A percentile compares a stretch with the other conserved stretches of the same genome.
Conservation (phyloP, 2,888 invertebrate species). For the Synanthedon formicaeformis region DNA sequence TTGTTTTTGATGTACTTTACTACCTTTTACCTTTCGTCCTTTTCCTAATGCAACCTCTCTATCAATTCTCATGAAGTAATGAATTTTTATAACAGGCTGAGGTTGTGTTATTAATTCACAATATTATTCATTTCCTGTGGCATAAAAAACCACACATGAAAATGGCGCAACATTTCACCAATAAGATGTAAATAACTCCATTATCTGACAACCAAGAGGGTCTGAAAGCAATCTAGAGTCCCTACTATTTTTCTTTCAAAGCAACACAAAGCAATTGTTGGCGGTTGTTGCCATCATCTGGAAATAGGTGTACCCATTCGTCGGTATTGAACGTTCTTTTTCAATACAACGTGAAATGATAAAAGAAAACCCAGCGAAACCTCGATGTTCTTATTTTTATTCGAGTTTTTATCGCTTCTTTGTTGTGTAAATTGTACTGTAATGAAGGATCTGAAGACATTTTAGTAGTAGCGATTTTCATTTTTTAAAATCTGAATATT, state of each 20-base stretch:
- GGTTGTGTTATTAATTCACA: no score
- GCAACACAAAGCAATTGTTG: conserved; percentile 53
- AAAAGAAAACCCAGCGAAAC: conserved; percentile 9
- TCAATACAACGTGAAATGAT: conserved; percentile 16
- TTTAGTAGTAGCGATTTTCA: no score
- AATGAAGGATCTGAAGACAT: background rate
- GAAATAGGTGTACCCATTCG: conserved; percentile 34
- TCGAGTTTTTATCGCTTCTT: background rate
- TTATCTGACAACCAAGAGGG: conserved; percentile 31
- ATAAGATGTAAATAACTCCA: conserved; percentile 48
- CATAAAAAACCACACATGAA: background rate
- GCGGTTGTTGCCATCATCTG: conserved; percentile 41
- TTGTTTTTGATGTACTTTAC: no score
- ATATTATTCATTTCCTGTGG: no score
- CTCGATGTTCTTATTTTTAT: conserved; percentile 2
- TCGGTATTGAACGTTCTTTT: conserved; percentile 21
- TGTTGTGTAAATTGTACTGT: background rate
- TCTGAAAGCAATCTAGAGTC: conserved; percentile 15
- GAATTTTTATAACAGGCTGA: no score
- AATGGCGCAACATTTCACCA: conserved; percentile 12
- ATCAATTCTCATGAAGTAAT: no score
- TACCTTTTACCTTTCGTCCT: no score
- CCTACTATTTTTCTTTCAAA: conserved; percentile 40
- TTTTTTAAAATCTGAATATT: no score
- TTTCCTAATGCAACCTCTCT: no score